phyloP scores from a whole-genome alignment of 1,140 invertebrate genomes.

The Lycorma delicatula region DNA sequence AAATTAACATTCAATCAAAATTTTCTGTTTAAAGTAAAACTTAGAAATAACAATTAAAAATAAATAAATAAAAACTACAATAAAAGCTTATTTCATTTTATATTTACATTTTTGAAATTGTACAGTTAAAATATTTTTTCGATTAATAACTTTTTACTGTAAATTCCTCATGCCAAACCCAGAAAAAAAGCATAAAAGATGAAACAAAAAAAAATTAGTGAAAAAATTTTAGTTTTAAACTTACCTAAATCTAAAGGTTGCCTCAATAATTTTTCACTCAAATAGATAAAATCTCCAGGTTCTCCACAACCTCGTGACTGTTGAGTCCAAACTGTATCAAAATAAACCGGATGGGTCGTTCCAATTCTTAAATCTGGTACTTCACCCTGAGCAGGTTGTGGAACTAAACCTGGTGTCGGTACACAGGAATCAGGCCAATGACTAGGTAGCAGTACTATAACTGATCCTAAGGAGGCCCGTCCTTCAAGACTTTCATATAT shows the following conservation, averaged over 20 bases:
- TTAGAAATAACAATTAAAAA: no score
- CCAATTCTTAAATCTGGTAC: slow-evolving; percentile 44
- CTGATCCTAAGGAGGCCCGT: slow-evolving; percentile 42
- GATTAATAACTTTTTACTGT: no score
- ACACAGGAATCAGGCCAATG: slow-evolving; percentile 45
- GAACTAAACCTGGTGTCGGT: slow-evolving; percentile 25
- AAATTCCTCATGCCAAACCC: no score
- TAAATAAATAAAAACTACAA: no score
- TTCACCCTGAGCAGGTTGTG: slow-evolving; percentile 39
- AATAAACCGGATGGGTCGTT: slow-evolving; percentile 42
- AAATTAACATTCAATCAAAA: no score
- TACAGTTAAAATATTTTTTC: no score
- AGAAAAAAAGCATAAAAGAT: no score
- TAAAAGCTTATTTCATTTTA: no score
- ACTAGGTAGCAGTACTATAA: slow-evolving; percentile 45
- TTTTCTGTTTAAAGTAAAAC: no score
- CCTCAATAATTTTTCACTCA: slow-evolving; percentile 37
- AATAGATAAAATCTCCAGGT: slow-evolving; percentile 48
- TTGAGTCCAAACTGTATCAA: slow-evolving; percentile 46
- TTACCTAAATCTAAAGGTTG: slow-evolving; percentile 35
- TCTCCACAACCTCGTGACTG: slow-evolving; percentile 49
- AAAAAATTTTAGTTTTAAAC: slow-evolving; percentile 16
- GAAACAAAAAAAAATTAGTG: background rate
- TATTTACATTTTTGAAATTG: no score
- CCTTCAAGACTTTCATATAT: slow-evolving; percentile 45